Base-by-base conservation (phyloP, 2,797 vertebrate species). In the Hippocampus kuda region DNA sequence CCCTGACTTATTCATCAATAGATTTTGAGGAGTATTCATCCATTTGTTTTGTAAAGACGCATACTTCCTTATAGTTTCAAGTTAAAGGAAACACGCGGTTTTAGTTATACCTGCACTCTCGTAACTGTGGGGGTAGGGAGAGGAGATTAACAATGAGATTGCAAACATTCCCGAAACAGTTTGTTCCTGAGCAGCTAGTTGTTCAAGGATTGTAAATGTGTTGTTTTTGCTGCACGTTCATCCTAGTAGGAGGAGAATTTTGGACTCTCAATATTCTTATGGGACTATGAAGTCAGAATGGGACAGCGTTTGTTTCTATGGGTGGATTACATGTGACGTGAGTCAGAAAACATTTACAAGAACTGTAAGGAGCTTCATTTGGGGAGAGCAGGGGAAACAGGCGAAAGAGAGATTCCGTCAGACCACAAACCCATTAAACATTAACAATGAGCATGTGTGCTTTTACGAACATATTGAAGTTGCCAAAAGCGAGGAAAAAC, bases 251-350 rank as follows among this genome's bases (percentile, higher is more conserved):
- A 67, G 53, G 70, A 70, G 69, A n/a, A 68, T 63, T 78, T 59
- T 75, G 68, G 72, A 54, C 65, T 66, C 73, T 72, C 59, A 73
- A 69, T 66, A 70, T 70, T 84, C 86, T 84, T 78, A 49, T 69
- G 82, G 79, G 86, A 84, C 73, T 73, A 79, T 88, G 80, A 86
- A 81, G 83, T 88, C 86, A 89, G 80, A 75, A 74, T 56, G 34
- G 76, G 74, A 86, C 63, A 74, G 77, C 77, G 81, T 83, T 83
- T 87, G 78, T 88, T 90, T 83, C 79, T 69, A 84, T 86, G 90
- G 91, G 91, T 88, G 91, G 89, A 86, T 88, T 83, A 82, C 74
- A 69, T 78, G 81, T 91, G 89, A 92, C 81, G 81, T 66, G 70
- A 88, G 72, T 65, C 81, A 83, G 74, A 73, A 91, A 89, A 83